Evolutionary conservation across 2,797 vertebrate species (phyloP).

Genomic region (Podargus strigoides): DNA sequence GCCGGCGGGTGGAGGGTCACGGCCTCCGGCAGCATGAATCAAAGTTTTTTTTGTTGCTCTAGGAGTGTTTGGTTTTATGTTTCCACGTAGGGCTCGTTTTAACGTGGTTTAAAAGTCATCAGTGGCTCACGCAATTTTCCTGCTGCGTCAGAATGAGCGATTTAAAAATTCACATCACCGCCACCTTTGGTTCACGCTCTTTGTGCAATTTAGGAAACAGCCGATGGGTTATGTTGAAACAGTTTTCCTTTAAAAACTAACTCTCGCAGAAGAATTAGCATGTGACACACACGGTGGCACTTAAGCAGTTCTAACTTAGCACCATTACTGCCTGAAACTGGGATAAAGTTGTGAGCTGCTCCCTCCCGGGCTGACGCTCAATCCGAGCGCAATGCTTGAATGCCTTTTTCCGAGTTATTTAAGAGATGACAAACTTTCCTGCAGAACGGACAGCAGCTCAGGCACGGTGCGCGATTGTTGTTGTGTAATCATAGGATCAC

Average conservation of each 20-base stretch:
- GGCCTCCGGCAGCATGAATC: accelerated
- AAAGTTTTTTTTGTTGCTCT: not conserved
- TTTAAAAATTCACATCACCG: not conserved
- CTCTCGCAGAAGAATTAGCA: not conserved
- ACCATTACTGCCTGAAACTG: not conserved
- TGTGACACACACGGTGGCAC: not conserved
- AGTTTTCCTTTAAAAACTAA: not conserved
- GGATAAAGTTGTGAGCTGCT: not conserved
- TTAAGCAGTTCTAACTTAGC: not conserved
- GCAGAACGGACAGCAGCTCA: not conserved
- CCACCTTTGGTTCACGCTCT: not conserved
- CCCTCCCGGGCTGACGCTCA: accelerated
- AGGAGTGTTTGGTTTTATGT: too few species aligned
- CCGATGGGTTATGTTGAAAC: not conserved
- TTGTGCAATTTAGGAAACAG: not conserved
- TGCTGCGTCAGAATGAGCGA: not conserved
- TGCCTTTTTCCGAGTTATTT: accelerated
- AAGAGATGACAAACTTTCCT: not conserved
- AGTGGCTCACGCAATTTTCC: not conserved
- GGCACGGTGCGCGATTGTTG: not conserved
- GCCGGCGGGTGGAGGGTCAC: not conserved
- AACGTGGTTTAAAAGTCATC: not conserved
- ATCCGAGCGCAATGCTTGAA: accelerated
- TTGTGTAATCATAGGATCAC: too few species aligned
- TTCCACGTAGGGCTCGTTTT: not conserved